These are phyloP conservation scores for Lutjanus campechanus DNA, from an alignment of 2,797 vertebrate genomes.

Conservation along the genomic window DNA sequence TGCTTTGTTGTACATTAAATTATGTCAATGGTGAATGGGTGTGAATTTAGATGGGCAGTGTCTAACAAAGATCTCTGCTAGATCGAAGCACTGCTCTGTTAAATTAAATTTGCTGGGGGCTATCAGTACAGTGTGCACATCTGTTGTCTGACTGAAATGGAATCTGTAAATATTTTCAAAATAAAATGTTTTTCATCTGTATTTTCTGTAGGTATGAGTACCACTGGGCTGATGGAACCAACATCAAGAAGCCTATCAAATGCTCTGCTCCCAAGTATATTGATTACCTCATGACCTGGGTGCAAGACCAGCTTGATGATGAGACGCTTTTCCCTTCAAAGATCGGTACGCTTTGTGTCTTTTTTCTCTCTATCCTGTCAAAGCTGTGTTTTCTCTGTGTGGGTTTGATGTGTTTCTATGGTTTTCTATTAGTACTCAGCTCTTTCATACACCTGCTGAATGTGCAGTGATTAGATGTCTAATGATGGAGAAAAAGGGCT, in stretches of 20 bases:
- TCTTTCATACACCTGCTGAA: neutral
- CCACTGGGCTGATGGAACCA: conserved; percentile 99
- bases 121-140: neutral
- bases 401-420: conserved; percentile 6
- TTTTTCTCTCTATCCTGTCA: neutral
- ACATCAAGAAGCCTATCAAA: conserved; percentile 99
- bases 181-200: neutral
- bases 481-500: neutral
- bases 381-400: neutral
- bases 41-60: neutral
- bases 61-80: neutral
- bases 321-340: conserved; percentile 98
- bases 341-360: conserved; percentile 88
- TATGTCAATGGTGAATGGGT: neutral
- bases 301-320: conserved; percentile 98
- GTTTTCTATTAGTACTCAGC: neutral
- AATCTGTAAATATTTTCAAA: neutral
- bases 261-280: conserved; percentile 99
- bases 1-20: neutral
- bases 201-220: conserved; percentile 92
- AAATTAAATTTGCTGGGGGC: no score
- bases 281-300: conserved; percentile 99
- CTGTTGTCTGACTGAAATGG: neutral
- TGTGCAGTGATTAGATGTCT: neutral
- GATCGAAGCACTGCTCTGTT: neutral